These are phyloP conservation scores for Periplaneta americana DNA, from an alignment of 1,140 invertebrate genomes.

Conservation along the genomic window DNA sequence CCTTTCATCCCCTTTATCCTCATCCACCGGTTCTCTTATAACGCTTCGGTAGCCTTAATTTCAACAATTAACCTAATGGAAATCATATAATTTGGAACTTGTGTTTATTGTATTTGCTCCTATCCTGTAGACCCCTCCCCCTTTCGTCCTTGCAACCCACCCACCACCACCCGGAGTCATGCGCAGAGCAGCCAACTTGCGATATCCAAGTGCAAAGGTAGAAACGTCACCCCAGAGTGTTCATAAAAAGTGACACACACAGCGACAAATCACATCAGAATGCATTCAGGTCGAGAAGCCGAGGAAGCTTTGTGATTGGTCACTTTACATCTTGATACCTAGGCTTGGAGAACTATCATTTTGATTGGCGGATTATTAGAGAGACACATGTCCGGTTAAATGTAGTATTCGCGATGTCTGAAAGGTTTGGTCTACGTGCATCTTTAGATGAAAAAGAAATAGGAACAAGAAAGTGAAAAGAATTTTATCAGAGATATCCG, in stretches of 20 bases:
- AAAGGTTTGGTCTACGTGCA: no score
- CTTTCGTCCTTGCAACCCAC: background rate
- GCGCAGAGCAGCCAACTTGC: background rate
- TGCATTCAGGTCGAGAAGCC: no score
- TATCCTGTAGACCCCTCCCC: background rate
- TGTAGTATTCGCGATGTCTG: no score
- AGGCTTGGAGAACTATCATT: no score
- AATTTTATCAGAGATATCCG: no score
- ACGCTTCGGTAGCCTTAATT: conserved; percentile 15
- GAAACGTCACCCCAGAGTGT: background rate
- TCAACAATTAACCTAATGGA: conserved; percentile 17
- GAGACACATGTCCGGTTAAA: no score
- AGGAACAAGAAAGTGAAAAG: no score
- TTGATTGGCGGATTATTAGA: no score
- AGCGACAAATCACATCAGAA: no score
- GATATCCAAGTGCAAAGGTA: background rate
- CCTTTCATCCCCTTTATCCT: background rate
- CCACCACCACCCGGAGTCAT: background rate
- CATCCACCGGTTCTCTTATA: background rate
- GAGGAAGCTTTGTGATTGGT: no score
- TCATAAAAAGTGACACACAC: background rate
- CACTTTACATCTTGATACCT: no score
- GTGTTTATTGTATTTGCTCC: conserved; percentile 15
- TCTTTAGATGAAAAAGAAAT: no score
- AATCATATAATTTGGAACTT: conserved; percentile 17